Evolutionary conservation across 1,140 invertebrate genomes (phyloP).

Genomic region (Polypedilum vanderplanki): DNA sequence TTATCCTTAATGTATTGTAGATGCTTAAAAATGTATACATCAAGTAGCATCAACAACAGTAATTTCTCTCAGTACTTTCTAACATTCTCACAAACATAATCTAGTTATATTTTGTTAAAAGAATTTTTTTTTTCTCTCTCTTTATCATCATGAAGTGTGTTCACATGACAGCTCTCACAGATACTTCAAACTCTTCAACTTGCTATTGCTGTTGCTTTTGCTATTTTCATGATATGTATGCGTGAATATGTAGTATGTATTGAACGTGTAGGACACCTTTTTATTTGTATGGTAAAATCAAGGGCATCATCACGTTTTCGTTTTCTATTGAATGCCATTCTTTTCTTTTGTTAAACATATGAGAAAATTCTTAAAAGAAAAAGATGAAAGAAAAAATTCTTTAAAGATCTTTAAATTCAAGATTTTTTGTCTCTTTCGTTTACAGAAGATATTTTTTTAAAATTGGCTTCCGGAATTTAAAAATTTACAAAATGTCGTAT

Average conservation of each 20-base stretch:
- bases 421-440: no score
- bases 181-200: no score
- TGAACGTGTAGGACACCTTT: not conserved
- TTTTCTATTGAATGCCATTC: not conserved
- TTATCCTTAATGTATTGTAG: no score
- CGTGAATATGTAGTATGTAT: not conserved
- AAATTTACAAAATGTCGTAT: no score
- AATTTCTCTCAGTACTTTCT: no score
- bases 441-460: no score
- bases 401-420: no score
- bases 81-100: not conserved
- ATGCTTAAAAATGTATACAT: no score
- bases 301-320: constrained; percentile 4
- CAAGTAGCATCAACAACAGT: no score
- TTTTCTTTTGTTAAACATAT: not conserved
- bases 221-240: not conserved
- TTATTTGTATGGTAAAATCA: not conserved
- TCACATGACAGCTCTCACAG: constrained; percentile 9
- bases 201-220: no score
- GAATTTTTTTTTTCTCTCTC: not conserved
- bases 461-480: no score
- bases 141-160: not conserved
- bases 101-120: not conserved
- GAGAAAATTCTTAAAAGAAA: not conserved
- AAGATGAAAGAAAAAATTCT: not conserved